These are phyloP conservation scores for Irena cyanogastra DNA, from an alignment of 2,113 vertebrate species.

Conservation along the genomic window DNA sequence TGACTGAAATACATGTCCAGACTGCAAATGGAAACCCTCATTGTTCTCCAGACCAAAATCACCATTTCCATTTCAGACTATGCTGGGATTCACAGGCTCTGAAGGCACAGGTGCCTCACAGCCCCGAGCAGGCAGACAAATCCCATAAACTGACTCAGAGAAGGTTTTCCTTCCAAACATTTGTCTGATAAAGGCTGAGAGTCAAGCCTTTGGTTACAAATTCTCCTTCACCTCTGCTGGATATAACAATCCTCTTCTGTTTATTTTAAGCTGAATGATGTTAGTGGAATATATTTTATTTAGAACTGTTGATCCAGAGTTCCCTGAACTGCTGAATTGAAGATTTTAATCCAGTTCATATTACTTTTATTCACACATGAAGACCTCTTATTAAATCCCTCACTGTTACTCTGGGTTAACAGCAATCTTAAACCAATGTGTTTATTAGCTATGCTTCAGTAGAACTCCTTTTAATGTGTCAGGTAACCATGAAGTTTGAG, in stretches of 20 bases:
- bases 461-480: not conserved
- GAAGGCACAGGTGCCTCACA: not conserved
- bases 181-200: not conserved
- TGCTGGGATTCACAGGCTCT: not conserved
- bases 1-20: not conserved
- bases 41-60: not conserved
- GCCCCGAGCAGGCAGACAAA: not conserved
- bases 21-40: not conserved
- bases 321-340: not conserved
- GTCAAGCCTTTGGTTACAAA: not conserved
- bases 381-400: not conserved
- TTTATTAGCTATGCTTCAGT: not conserved
- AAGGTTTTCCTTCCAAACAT: not conserved
- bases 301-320: not conserved
- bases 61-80: not conserved
- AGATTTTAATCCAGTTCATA: not conserved
- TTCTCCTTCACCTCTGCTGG: not conserved
- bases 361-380: not conserved
- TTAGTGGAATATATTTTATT: not conserved
- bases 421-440: not conserved
- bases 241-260: not conserved
- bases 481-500: not conserved
- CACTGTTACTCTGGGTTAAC: not conserved
- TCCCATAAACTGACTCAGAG: not conserved
- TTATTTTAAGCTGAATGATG: not conserved